Percentiles rank a stretch among this genome's conserved stretches.
phyloP scores from a whole-genome alignment of 2,888 invertebrate species.

The Galeruca laticollis region DNA sequence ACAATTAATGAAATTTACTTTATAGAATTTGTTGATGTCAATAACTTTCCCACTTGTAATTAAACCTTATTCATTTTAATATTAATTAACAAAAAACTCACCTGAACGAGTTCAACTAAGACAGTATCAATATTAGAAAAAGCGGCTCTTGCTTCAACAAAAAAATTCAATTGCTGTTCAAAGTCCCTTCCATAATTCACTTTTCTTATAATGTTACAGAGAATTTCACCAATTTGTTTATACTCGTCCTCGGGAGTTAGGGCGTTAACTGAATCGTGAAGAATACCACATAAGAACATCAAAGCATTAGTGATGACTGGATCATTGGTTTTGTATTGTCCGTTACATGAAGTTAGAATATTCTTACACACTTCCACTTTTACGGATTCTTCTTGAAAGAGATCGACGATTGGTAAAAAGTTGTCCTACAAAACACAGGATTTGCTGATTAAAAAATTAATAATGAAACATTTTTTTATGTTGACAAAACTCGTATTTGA shows the following conservation, averaged over 20 bases:
- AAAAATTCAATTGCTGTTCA: slow-evolving; percentile 93
- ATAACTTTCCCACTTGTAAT: too few species aligned
- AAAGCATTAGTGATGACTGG: slow-evolving; percentile 89
- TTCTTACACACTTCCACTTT: slow-evolving; percentile 88
- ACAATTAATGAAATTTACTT: too few species aligned
- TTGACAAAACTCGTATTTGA: too few species aligned
- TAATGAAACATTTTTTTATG: slow-evolving; percentile 16
- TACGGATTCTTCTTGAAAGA: slow-evolving; percentile 87
- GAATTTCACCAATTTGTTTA: slow-evolving; percentile 85
- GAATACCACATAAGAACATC: slow-evolving; percentile 87
- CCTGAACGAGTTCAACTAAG: slow-evolving; percentile 87
- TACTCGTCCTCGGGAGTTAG: slow-evolving; percentile 93
- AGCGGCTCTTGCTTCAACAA: slow-evolving; percentile 90
- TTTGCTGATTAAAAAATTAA: too few species aligned
- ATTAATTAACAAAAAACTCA: slow-evolving; percentile 66
- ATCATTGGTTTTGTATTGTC: slow-evolving; percentile 74
- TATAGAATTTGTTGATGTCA: too few species aligned
- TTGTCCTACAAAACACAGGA: slow-evolving; percentile 75
- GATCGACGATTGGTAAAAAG: slow-evolving; percentile 89
- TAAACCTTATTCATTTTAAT: too few species aligned
- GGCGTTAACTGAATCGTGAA: slow-evolving; percentile 95
- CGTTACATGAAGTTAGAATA: slow-evolving; percentile 73
- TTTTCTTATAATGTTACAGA: slow-evolving; percentile 83
- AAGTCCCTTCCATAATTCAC: slow-evolving; percentile 88
- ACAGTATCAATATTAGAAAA: slow-evolving; percentile 93